A percentile compares a stretch with the other conserved stretches of the same genome.
phyloP scores from a whole-genome alignment of 2,113 vertebrate species.

The Corythornis cristatus region DNA sequence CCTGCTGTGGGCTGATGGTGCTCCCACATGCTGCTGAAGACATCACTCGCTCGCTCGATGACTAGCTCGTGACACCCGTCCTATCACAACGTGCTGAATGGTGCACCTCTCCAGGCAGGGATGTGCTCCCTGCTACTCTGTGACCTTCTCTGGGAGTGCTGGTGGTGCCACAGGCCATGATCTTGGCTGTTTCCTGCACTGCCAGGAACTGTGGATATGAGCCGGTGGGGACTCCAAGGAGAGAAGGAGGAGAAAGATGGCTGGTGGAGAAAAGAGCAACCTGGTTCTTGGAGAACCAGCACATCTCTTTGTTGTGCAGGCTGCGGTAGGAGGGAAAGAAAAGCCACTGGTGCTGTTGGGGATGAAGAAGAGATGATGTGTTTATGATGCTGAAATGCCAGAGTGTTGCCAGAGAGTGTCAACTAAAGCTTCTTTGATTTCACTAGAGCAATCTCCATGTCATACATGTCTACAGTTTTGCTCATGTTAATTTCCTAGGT shows the following conservation, averaged over 20 bases:
- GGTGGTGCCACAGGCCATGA: conserved; percentile 8
- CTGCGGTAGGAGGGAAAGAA: conserved; percentile 13
- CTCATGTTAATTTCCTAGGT: conserved; percentile 21
- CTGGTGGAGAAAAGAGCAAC: not conserved
- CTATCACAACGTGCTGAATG: not conserved
- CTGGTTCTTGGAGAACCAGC: not conserved
- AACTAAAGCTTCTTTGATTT: conserved; percentile 65
- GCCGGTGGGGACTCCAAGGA: not conserved
- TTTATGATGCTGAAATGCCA: conserved; percentile 48
- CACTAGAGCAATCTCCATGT: conserved; percentile 41
- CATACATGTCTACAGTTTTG: conserved; percentile 1
- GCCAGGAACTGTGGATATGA: not conserved
- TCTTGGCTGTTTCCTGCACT: not conserved
- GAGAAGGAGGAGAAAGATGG: not conserved
- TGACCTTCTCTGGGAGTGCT: not conserved
- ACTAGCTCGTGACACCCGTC: not conserved
- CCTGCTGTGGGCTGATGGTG: not conserved
- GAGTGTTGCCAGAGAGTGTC: conserved; percentile 43
- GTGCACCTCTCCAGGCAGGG: not conserved
- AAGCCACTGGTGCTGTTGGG: conserved; percentile 37
- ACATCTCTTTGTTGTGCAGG: conserved; percentile 41
- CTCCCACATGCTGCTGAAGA: not conserved
- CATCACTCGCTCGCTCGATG: not conserved
- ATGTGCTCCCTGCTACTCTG: not conserved
- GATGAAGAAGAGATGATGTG: conserved; percentile 17